Evolutionary conservation across 2,113 vertebrate genomes (phyloP).

Genomic region (Aplodontia rufa): DNA sequence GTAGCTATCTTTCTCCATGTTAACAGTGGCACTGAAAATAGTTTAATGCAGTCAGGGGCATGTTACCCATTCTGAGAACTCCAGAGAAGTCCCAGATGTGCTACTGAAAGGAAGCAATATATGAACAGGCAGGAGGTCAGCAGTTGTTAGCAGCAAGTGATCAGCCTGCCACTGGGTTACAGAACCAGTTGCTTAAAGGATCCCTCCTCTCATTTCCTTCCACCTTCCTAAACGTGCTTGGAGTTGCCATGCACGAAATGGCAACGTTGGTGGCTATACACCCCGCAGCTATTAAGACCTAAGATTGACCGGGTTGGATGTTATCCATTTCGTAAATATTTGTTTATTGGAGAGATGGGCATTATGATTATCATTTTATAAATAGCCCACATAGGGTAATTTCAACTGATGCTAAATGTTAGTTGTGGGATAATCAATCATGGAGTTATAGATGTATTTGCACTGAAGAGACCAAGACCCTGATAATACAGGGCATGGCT

Average conservation of each 20-base stretch:
- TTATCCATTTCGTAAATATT: not conserved
- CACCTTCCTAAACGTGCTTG: not conserved
- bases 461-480: not conserved
- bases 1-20: not conserved
- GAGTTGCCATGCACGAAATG: not conserved
- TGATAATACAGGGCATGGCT: not conserved
- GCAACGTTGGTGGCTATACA: not conserved
- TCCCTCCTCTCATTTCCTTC: not conserved
- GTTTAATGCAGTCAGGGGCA: slow-evolving; percentile 72
- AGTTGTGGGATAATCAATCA: not conserved
- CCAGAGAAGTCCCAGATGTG: slow-evolving; percentile 76
- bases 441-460: not conserved
- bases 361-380: not conserved
- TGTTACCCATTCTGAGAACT: slow-evolving; percentile 76
- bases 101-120: slow-evolving; percentile 72
- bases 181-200: not conserved
- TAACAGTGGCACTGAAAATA: slow-evolving; percentile 51
- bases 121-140: slow-evolving; percentile 74
- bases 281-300: not conserved
- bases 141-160: slow-evolving; percentile 44
- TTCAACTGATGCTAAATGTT: not conserved
- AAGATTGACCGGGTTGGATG: not conserved
- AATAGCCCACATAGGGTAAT: not conserved
- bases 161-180: not conserved
- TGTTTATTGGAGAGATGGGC: not conserved